These are phyloP conservation scores for Ptychodera flava DNA, from an alignment of 35 echinoderm and acorn worm species.

Conservation along the genomic window DNA sequence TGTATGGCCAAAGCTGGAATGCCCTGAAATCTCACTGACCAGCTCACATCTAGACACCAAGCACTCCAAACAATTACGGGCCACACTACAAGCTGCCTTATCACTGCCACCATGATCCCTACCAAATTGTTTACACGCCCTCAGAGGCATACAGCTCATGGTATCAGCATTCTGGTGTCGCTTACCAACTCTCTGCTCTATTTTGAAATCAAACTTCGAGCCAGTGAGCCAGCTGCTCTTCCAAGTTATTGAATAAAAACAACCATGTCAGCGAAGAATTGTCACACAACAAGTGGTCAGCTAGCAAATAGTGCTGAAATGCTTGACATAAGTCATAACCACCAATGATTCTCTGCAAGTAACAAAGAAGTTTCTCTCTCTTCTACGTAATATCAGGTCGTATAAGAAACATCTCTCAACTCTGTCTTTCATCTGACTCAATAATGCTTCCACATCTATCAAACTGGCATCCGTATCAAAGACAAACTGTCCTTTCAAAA, in stretches of 20 bases:
- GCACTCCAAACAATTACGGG: too few relatives aligned
- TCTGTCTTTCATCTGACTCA: constrained; percentile 42
- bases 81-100: too few relatives aligned
- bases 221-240: constrained; percentile 5
- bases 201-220: constrained; percentile 13
- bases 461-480: constrained; percentile 52
- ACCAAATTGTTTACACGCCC: constrained; percentile 46
- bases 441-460: constrained; percentile 25
- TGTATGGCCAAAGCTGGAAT: too few relatives aligned
- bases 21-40: too few relatives aligned
- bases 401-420: constrained; percentile 37
- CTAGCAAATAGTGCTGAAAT: constrained; percentile 41
- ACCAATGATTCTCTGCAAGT: constrained; percentile 38
- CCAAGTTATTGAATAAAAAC: too few relatives aligned
- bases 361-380: constrained; percentile 43
- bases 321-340: constrained; percentile 28
- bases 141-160: not conserved
- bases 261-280: constrained; percentile 40
- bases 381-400: constrained; percentile 9
- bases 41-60: too few relatives aligned
- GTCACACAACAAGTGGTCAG: constrained; percentile 36
- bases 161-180: constrained; percentile 38
- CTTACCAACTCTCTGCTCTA: constrained; percentile 20
- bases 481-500: constrained; percentile 12
- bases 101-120: not conserved